These are phyloP conservation scores for Eulithis prunata DNA, from an alignment of 2,888 invertebrate genomes.

Conservation along the genomic window DNA sequence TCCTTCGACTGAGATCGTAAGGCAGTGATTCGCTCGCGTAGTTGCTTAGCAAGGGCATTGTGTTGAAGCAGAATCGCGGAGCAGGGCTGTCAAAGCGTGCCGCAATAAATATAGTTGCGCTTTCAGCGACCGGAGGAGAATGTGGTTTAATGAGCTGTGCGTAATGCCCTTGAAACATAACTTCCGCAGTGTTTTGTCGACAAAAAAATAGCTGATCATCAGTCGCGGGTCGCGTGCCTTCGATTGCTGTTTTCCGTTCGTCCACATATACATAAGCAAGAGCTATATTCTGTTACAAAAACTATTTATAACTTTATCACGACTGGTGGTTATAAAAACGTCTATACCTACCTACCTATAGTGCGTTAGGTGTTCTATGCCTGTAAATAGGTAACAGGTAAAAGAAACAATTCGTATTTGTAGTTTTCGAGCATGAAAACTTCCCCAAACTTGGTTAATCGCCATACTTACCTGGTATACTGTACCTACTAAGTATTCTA, in stretches of 20 bases:
- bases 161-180: constrained; percentile 72
- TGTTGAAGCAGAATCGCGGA: constrained; percentile 25
- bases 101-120: constrained; percentile 73
- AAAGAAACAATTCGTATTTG: no score
- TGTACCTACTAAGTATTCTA: no score
- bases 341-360: no score
- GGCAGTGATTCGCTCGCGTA: constrained; percentile 5
- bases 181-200: constrained; percentile 78
- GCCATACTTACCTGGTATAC: no score
- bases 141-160: constrained; percentile 78
- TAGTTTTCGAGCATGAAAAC: no score
- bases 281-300: no score
- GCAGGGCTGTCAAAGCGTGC: constrained; percentile 73
- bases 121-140: constrained; percentile 65
- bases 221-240: constrained; percentile 40
- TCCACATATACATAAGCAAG: no score
- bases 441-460: no score
- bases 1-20: constrained; percentile 28
- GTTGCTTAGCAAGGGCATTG: background rate
- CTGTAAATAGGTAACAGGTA: no score
- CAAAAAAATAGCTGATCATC: constrained; percentile 63
- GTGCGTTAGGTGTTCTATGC: no score
- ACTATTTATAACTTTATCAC: no score
- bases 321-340: no score
- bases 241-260: constrained; percentile 54